Evolutionary conservation across 2,888 invertebrate species (phyloP).

Genomic region (Hydriomena furcata): DNA sequence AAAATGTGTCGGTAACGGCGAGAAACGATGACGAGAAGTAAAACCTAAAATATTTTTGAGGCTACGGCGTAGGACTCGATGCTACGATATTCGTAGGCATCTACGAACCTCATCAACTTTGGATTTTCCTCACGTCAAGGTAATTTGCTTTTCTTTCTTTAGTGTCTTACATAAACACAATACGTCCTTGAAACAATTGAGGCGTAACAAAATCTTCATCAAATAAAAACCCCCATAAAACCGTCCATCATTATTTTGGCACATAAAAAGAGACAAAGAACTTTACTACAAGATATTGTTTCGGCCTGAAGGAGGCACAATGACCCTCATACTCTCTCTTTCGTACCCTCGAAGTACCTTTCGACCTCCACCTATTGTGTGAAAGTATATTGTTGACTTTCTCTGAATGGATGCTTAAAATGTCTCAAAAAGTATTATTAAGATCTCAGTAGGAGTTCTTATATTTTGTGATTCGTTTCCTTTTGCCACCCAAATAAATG

Average conservation of each 20-base stretch:
- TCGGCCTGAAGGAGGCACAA: conserved; percentile 24
- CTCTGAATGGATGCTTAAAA: conserved; percentile 12
- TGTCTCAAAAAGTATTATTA: conserved; percentile 7
- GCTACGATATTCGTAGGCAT: conserved; percentile 46
- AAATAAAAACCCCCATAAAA: conserved; percentile 27
- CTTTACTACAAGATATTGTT: conserved; percentile 29
- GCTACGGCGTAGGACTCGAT: conserved; percentile 42
- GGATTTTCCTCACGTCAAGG: neutral
- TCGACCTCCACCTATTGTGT: conserved; percentile 43
- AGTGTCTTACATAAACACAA: neutral
- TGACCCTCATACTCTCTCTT: conserved; percentile 22
- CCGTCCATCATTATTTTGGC: conserved; percentile 32
- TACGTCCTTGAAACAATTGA: conserved; percentile 15
- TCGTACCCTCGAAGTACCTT: conserved; percentile 23
- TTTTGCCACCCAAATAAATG: neutral
- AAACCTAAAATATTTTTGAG: no score
- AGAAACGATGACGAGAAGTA: no score
- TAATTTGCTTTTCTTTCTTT: neutral
- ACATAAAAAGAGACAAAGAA: conserved; percentile 34
- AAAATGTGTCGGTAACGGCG: no score
- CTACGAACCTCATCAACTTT: conserved; percentile 25
- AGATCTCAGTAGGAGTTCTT: neutral
- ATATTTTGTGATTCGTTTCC: conserved; percentile 4
- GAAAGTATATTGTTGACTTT: conserved; percentile 29
- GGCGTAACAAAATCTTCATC: conserved; percentile 16